A percentile compares a stretch with the other conserved stretches of the same genome.
phyloP scores from a whole-genome alignment of 2,888 invertebrate genomes.

The Baccha elongata region DNA sequence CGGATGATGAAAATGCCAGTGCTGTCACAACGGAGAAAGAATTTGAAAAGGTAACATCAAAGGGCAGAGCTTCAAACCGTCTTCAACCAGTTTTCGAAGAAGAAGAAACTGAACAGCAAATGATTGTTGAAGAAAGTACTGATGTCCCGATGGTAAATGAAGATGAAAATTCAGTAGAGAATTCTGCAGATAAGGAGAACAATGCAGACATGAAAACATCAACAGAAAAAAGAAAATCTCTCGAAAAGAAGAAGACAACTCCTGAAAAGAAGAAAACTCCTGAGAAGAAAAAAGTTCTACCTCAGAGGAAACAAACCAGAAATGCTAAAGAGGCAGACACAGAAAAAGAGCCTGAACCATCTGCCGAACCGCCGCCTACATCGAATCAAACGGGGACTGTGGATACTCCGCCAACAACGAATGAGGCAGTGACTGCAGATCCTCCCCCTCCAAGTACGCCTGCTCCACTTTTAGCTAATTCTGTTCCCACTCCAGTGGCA shows the following conservation, averaged over 20 bases:
- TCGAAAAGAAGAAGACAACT: conserved; percentile 7
- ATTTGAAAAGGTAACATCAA: conserved; percentile 45
- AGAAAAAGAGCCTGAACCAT: conserved; percentile 13
- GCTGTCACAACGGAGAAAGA: conserved; percentile 62
- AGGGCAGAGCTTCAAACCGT: conserved; percentile 36
- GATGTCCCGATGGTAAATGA: not conserved
- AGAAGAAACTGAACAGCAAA: conserved; percentile 37
- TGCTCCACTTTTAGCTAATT: not conserved
- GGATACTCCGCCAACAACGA: conserved; percentile 41
- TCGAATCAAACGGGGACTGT: not conserved
- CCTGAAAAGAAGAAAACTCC: conserved; percentile 23
- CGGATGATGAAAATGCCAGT: conserved; percentile 73
- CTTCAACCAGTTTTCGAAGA: conserved; percentile 53
- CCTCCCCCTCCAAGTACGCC: conserved; percentile 47
- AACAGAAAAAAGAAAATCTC: conserved; percentile 9
- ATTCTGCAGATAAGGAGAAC: not conserved
- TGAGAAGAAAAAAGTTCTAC: not conserved
- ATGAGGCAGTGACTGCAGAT: not conserved
- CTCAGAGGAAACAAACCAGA: conserved; percentile 17
- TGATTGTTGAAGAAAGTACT: not conserved
- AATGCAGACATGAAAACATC: not conserved
- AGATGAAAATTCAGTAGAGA: conserved; percentile 3
- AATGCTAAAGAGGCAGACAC: not conserved
- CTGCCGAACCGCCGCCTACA: conserved; percentile 23
- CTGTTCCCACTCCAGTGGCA: not conserved